Evolutionary conservation across 2,113 vertebrate genomes (phyloP), one percentile per base, ranked within the genome.

Genomic region (Riparia riparia): DNA sequence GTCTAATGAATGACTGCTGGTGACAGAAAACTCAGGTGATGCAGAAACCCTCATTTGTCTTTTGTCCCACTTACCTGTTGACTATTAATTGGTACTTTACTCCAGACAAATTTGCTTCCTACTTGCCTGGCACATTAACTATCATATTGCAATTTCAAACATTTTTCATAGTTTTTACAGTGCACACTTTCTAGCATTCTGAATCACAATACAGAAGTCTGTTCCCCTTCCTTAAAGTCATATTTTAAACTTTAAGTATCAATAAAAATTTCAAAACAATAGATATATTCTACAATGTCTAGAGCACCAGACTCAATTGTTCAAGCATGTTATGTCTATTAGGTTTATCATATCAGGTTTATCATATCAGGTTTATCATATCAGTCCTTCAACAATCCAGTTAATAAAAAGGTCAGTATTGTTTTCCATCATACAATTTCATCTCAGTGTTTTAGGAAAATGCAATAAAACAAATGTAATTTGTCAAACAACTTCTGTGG

Each of bases 381-480:
- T 31, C 17, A 61, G 42, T 77, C 22, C 42, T 54, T 22, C 53
- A 91, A 57, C 6, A 57, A 15, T 18, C 12, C 4, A 5, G 7
- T 58, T n/a, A 42, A 42, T 54, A 69, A 61, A 45, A 89, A 73
- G 10, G 28, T 57, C 42, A 83, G 3, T 47, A 51, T 17, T 50
- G 4, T 12, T 50, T 31, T 79, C 28, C 31, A 47, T 47, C 39
- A 82, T 10, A 58, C 3, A 79, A 71, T 15, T 82, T 10, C 14
- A 56, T 56, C 44, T 74, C 70, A 22, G 9, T 11, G 17, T 51
- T 82, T 82, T 16, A 57, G 5, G 18, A 87, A 82, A 95, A 80
- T 5, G 3, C 5, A 85, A 17, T 1, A 51, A 50, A 77, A 71
- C 8, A 69, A 71, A 50, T 0, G 0, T 11, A 22, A 39, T 42